phyloP scores from a whole-genome alignment of 35 echinoderm and acorn worm species.

The Strongylocentrotus purpuratus region DNA sequence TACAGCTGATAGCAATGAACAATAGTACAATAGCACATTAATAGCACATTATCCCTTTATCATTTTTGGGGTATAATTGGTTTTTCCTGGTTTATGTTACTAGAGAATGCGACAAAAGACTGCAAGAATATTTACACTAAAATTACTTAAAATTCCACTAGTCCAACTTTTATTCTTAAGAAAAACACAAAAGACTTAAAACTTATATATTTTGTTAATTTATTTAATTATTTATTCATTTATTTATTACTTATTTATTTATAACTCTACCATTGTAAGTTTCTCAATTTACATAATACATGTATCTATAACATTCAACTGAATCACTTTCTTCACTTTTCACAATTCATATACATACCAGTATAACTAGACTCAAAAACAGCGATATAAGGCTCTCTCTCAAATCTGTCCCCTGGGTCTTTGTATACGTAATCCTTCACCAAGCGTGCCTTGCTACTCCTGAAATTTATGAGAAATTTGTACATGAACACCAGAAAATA shows the following conservation, averaged over 20 bases:
- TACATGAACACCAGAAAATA: not conserved
- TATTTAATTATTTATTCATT: too few species aligned
- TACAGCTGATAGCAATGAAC: constrained; percentile 47
- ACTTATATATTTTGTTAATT: too few species aligned
- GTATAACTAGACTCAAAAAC: constrained; percentile 41
- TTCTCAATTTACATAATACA: not conserved
- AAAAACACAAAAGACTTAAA: too few species aligned
- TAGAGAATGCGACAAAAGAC: too few species aligned
- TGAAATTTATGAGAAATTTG: not conserved
- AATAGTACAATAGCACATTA: not conserved
- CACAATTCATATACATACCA: constrained; percentile 29
- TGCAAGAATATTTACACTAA: too few species aligned
- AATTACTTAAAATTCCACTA: too few species aligned
- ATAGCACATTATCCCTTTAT: not conserved
- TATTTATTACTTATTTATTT: too few species aligned
- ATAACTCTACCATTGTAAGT: not conserved
- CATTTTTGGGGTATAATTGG: too few species aligned
- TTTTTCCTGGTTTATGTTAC: too few species aligned
- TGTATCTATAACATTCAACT: not conserved
- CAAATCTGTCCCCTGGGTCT: constrained; percentile 53
- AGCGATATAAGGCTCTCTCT: constrained; percentile 60
- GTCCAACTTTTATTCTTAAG: too few species aligned
- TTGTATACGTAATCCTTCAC: not conserved
- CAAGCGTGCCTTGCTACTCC: not conserved
- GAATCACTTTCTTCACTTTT: not conserved